These are phyloP conservation scores for Drosophila tripunctata DNA, from an alignment of 2,888 invertebrate species.

Conservation along the genomic window DNA sequence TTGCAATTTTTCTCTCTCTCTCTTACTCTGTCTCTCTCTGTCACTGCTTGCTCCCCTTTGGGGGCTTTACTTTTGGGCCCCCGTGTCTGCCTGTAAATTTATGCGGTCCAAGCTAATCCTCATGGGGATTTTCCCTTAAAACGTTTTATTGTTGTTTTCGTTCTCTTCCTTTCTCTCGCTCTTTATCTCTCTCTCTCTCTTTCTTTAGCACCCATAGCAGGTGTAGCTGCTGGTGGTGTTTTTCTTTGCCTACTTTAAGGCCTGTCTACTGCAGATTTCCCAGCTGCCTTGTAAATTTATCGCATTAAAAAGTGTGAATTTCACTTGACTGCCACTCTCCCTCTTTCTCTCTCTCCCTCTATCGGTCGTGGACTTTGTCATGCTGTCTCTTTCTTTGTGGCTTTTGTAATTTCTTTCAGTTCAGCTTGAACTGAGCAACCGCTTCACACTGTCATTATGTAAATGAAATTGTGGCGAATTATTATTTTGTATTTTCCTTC, in stretches of 20 bases:
- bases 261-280: constrained; percentile 76
- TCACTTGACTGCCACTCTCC: constrained; percentile 23
- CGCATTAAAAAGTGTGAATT: constrained; percentile 80
- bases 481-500: constrained; percentile 38
- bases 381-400: background rate
- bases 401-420: constrained; percentile 32
- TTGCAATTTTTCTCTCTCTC: background rate
- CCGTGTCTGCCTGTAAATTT: constrained; percentile 57
- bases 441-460: constrained; percentile 79
- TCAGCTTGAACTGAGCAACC: constrained; percentile 29
- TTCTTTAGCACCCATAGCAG: constrained; percentile 4
- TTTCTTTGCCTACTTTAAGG: constrained; percentile 50
- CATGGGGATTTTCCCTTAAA: constrained; percentile 71
- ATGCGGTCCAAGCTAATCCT: constrained; percentile 76
- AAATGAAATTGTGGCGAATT: constrained; percentile 80
- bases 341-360: background rate
- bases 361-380: too few relatives aligned
- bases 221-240: constrained; percentile 11
- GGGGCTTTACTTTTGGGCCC: background rate
- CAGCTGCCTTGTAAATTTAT: constrained; percentile 81
- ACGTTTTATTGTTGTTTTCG: constrained; percentile 71
- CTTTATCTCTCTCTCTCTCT: background rate
- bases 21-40: background rate
- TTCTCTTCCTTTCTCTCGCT: constrained; percentile 4
- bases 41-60: background rate